These are phyloP conservation scores for Heterotis niloticus DNA, from an alignment of 2,113 vertebrate species.

Conservation along the genomic window DNA sequence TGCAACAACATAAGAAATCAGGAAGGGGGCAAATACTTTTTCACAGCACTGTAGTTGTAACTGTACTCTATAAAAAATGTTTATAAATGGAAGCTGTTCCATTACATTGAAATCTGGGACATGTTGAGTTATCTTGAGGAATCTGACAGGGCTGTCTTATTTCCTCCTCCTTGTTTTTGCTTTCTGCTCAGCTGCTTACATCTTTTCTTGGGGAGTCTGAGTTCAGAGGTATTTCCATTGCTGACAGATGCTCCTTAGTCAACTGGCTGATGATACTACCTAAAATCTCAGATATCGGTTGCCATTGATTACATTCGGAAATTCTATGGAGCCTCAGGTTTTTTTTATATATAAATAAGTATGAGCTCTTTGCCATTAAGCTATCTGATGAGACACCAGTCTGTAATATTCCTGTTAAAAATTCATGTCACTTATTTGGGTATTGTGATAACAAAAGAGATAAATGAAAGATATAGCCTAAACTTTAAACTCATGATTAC, in stretches of 20 bases:
- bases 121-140: neutral
- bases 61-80: too few species aligned
- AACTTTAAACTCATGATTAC: too few species aligned
- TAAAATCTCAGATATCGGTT: neutral
- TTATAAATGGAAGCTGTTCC: slow-evolving; percentile 9
- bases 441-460: slow-evolving; percentile 6
- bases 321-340: slow-evolving; percentile 16
- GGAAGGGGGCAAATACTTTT: too few species aligned
- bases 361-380: slow-evolving; percentile 1
- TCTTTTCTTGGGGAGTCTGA: neutral
- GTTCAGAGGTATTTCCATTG: neutral
- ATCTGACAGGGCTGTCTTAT: neutral
- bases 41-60: too few species aligned
- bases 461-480: neutral
- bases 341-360: slow-evolving; percentile 16
- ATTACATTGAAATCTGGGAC: neutral
- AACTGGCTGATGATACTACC: slow-evolving; percentile 13
- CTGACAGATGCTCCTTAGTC: neutral
- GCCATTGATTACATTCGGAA: neutral
- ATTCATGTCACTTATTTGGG: neutral
- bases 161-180: too few species aligned
- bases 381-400: neutral
- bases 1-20: too few species aligned
- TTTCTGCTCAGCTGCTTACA: neutral
- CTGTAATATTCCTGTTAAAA: slow-evolving; percentile 18